These are phyloP conservation scores for Drosophila repletoides DNA, from an alignment of 1,140 invertebrate species.

Conservation along the genomic window DNA sequence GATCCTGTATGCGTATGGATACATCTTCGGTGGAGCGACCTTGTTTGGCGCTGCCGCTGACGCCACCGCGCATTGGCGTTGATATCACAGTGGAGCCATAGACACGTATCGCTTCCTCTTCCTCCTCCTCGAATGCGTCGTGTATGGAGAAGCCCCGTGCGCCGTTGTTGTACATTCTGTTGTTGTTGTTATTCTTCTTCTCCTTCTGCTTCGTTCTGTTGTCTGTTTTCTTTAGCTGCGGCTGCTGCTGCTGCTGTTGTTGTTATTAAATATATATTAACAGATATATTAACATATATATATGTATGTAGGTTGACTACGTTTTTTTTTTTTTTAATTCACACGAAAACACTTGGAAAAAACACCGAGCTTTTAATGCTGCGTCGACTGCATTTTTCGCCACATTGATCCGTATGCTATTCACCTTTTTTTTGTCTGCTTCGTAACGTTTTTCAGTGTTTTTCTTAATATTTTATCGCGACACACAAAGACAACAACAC, in stretches of 20 bases:
- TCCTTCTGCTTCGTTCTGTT: conserved; percentile 31
- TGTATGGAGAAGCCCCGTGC: conserved; percentile 87
- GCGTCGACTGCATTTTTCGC: conserved; percentile 36
- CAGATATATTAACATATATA: too few species aligned
- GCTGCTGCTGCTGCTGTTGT: conserved; percentile 18
- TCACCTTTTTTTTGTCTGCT: conserved; percentile 19
- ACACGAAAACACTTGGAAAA: conserved; percentile 30
- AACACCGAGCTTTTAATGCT: conserved; percentile 29
- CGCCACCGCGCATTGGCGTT: conserved; percentile 83
- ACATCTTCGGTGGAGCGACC: conserved; percentile 81
- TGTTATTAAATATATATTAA: conserved; percentile 55
- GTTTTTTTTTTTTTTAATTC: conserved; percentile 54
- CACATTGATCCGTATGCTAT: conserved; percentile 34
- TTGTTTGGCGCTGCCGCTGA: conserved; percentile 64
- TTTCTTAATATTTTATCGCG: conserved; percentile 61
- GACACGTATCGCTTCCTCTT: conserved; percentile 89
- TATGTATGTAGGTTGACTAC: conserved; percentile 52
- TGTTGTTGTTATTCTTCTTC: conserved; percentile 20
- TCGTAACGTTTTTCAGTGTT: conserved; percentile 47
- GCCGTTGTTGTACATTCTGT: conserved; percentile 71
- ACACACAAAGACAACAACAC: conserved; percentile 58
- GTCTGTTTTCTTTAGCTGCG: conserved; percentile 40
- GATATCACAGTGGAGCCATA: conserved; percentile 88
- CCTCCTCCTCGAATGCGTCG: conserved; percentile 91
- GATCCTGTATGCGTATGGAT: conserved; percentile 81